These are phyloP conservation scores for Alcedo atthis DNA, from an alignment of 2,797 vertebrate species.

Conservation along the genomic window DNA sequence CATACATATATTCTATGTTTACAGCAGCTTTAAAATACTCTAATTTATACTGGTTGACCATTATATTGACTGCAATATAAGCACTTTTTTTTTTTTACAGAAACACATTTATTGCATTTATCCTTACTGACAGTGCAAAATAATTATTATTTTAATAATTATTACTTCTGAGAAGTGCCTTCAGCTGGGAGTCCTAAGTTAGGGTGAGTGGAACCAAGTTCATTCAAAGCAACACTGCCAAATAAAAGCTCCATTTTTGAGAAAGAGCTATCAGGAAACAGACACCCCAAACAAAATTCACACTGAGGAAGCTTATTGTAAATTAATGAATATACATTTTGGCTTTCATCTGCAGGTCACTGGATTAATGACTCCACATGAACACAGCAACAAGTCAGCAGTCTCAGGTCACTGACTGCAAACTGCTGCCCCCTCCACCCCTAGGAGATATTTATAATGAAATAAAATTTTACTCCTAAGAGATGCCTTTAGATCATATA, in stretches of 20 bases:
- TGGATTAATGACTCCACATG: conserved; percentile 66
- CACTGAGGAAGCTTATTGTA: conserved; percentile 32
- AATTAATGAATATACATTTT: conserved; percentile 63
- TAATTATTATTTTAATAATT: not conserved
- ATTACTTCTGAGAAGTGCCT: not conserved
- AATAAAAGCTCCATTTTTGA: too few species aligned
- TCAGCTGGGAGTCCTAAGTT: not conserved
- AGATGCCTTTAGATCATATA: not conserved
- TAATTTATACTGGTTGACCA: not conserved
- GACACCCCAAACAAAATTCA: conserved; percentile 37
- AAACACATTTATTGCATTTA: not conserved
- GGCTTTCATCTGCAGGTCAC: conserved; percentile 67
- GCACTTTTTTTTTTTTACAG: not conserved
- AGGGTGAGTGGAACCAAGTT: conserved; percentile 9
- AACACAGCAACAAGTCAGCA: conserved; percentile 58
- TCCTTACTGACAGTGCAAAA: not conserved
- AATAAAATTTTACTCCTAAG: not conserved
- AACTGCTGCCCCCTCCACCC: not conserved
- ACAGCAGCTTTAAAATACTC: not conserved
- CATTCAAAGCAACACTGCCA: not conserved
- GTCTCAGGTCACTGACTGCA: conserved; percentile 49
- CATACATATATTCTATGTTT: not conserved
- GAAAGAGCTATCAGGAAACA: conserved; percentile 17
- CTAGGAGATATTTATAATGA: not conserved
- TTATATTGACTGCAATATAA: not conserved